Evolutionary conservation across 2,888 invertebrate genomes (phyloP), one percentile per base, ranked within the genome.

Genomic region (Idaea straminata): DNA sequence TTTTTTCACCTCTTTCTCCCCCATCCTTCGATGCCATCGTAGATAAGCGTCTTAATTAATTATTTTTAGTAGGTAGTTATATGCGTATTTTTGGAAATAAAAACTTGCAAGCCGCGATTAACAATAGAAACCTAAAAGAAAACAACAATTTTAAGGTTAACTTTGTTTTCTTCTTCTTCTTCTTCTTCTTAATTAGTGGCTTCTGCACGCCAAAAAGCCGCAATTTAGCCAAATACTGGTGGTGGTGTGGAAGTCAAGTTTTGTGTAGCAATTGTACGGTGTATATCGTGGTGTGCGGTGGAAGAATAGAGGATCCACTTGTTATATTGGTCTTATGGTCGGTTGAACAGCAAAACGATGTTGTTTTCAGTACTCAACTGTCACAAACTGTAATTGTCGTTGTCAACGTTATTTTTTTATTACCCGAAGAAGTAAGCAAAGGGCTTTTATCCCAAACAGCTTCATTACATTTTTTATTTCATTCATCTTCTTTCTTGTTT

Each of bases 1-100:
- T 76, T 76, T 92, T 92, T 66, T 92, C 92, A 58, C 85, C 84
- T 35, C 87, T 92, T 66, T 92, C 92, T 57, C 85, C 84, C 35
- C 87, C 83, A 77, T 92, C 92, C 81, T 92, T 92, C 36, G 90
- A 85, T 66, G 92, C 86, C 92, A 92, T 92, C 74, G 72, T 47
- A 47, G 47, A 25, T 47, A 47, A 13, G 10, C 7, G 47, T 47
- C 13, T 7, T 47, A 47, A 47, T 47, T 47, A 10, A 47, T 4
- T 47, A 47, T 10, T 47, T 47, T 13, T 4, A 47, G 10, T 10
- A 38, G 38, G 2, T 6, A 47, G 13, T 47, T 47, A 0, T 25
- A 25, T 25, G 25, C 25, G 25, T 25, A 47, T 47, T 4, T 47
- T 13, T 47, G 7, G 0, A 47, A 13, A 0, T 13, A 4, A 7